Conservation (phyloP, 2,888 invertebrate species). For the Belgica antarctica region DNA sequence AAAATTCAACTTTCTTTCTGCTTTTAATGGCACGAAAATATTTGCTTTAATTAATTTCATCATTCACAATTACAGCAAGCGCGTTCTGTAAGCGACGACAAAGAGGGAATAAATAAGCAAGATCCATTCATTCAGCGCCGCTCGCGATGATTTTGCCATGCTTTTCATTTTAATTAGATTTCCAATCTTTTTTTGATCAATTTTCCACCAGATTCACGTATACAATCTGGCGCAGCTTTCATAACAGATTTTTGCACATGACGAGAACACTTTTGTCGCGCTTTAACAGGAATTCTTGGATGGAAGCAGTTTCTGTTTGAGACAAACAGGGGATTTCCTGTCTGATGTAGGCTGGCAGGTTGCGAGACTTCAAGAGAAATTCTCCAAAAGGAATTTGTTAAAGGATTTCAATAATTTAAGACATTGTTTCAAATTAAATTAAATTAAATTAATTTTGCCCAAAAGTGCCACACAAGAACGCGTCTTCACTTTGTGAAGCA, state of each 20-base stretch:
- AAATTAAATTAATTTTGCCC: too few relatives aligned
- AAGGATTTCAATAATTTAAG: too few relatives aligned
- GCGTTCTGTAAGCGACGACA: background rate
- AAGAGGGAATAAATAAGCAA: background rate
- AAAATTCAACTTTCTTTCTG: conserved; percentile 18
- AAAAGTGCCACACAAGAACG: too few relatives aligned
- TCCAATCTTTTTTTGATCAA: conserved; percentile 26
- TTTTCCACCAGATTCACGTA: background rate
- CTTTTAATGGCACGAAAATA: conserved; percentile 41
- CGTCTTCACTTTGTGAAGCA: conserved; percentile 13
- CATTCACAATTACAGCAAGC: conserved; percentile 8
- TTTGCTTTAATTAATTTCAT: conserved; percentile 43
- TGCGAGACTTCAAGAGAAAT: too few relatives aligned
- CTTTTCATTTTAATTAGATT: conserved; percentile 34
- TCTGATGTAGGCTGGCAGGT: too few relatives aligned
- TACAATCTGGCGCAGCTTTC: background rate
- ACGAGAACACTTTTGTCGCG: background rate
- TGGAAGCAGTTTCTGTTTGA: too few relatives aligned
- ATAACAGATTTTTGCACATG: background rate
- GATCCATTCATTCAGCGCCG: conserved; percentile 17
- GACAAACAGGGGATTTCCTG: too few relatives aligned
- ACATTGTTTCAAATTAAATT: too few relatives aligned
- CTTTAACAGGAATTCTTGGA: too few relatives aligned
- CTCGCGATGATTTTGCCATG: background rate
- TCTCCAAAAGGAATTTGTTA: too few relatives aligned